Percentiles rank a stretch among this genome's conserved stretches.
phyloP scores from a whole-genome alignment of 2,888 invertebrate species.

The Pyrgus malvae region DNA sequence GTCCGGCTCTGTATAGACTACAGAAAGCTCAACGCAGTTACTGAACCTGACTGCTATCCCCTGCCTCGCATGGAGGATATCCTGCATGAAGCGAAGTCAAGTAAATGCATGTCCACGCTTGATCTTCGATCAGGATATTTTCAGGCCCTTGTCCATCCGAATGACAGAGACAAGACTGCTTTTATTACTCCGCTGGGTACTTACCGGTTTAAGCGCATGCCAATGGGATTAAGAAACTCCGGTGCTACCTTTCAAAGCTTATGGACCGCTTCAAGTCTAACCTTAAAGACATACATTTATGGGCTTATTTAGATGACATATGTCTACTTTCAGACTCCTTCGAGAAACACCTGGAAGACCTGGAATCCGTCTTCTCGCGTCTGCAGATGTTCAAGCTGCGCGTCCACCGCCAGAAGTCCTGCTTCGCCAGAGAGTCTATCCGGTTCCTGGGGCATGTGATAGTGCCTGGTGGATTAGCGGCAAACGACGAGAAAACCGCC shows the following conservation, averaged over 20 bases:
- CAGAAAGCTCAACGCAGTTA: conserved; percentile 41
- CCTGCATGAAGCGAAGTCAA: conserved; percentile 35
- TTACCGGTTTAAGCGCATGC: neutral
- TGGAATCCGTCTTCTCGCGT: conserved; percentile 36
- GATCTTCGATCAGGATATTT: conserved; percentile 36
- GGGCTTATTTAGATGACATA: conserved; percentile 44
- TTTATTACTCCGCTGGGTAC: conserved; percentile 26
- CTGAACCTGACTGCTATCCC: conserved; percentile 34
- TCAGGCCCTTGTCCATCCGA: conserved; percentile 31
- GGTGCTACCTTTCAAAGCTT: neutral
- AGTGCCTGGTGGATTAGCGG: conserved; percentile 31
- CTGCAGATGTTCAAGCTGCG: conserved; percentile 37
- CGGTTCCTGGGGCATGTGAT: conserved; percentile 24
- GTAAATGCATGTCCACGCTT: conserved; percentile 34
- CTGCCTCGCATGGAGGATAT: conserved; percentile 40
- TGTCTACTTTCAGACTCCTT: conserved; percentile 38
- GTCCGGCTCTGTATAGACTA: conserved; percentile 43
- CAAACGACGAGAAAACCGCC: conserved; percentile 30
- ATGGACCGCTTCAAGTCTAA: conserved; percentile 1
- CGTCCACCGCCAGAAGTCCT: conserved; percentile 40
- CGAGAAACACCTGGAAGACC: conserved; percentile 37
- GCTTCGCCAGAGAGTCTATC: conserved; percentile 23
- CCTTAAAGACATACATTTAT: neutral
- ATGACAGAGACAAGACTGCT: conserved; percentile 34
- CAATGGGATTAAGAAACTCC: neutral